Evolutionary conservation across 2,888 invertebrate species (phyloP).

Genomic region (Plebejus argus): DNA sequence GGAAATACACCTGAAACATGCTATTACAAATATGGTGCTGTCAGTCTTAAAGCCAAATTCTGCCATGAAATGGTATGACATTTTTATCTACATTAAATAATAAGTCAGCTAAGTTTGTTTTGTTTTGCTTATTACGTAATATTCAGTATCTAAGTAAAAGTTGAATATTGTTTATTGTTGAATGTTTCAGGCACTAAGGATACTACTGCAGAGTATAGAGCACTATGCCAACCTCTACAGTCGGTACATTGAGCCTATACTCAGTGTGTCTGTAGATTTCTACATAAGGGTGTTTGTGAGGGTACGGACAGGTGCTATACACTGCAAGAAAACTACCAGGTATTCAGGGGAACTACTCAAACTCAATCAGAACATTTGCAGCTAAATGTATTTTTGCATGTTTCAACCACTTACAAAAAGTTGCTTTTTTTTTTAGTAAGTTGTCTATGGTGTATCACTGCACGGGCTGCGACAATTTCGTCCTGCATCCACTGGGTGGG

Average conservation of each 20-base stretch:
- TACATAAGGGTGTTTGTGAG: conserved; percentile 96
- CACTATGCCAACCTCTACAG: conserved; percentile 96
- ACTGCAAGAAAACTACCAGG: conserved; percentile 93
- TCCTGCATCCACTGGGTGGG: conserved; percentile 88
- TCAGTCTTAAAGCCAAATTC: conserved; percentile 90
- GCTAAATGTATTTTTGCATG: background rate
- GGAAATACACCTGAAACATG: conserved; percentile 98
- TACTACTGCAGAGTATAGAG: conserved; percentile 94
- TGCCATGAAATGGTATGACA: conserved; percentile 95
- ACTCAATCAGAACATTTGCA: background rate
- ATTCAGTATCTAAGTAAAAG: background rate
- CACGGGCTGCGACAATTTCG: conserved; percentile 91
- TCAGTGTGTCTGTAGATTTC: conserved; percentile 97
- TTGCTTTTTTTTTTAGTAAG: conserved; percentile 80
- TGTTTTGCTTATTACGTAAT: too few species aligned
- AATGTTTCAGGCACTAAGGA: conserved; percentile 89
- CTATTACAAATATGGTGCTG: conserved; percentile 94
- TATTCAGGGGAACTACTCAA: conserved; percentile 49
- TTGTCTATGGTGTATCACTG: conserved; percentile 94
- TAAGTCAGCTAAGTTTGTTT: too few species aligned
- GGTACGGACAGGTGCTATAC: conserved; percentile 88
- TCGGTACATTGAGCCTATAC: conserved; percentile 93
- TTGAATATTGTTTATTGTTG: background rate
- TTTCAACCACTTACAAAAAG: background rate
- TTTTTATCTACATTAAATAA: background rate